Base-by-base conservation (phyloP, 2,888 invertebrate genomes). In the Ichneumon xanthorius region DNA sequence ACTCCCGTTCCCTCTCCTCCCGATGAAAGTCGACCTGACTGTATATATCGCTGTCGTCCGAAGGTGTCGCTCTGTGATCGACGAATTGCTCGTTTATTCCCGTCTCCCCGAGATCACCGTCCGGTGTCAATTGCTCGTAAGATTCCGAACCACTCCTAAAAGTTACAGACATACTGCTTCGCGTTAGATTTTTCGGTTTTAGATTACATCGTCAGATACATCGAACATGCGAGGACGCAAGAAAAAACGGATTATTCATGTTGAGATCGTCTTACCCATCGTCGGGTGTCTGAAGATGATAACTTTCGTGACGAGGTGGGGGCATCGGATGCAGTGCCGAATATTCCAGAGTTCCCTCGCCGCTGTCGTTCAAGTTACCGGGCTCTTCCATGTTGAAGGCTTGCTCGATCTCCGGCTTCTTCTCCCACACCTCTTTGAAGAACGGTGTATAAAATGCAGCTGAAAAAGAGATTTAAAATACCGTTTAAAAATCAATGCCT, bases 361-460 rank as follows among this genome's bases (percentile, higher is more conserved):
- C 96, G 79, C 96, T 96, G 92, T 96, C 96, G 90, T 95, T 95
- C 85, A 95, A 93, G 87, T 94, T 94, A 7, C 94, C 93, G 1
- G 95, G 96, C 91, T 97, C 97, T 92, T 98, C 98, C 96, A 98
- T 96, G 88, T 98, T 97, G 94, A 98, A 98, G 22, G 98, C 97
- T 92, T 98, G 97, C 93, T 99, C 99, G 78, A 99, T 98, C 95
- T 98, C 98, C 40, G 98, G 98, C 91, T 98, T 98, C 90, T 98
- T 97, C 93, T 98, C 98, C 98, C 98, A 99, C 30, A 98, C 98
- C 94, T 98, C 98, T 93, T 98, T 98, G 95, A 99, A 98, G 95
- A 99, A 99, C 68, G 98, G 98, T 68, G 98, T 98, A 94, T 98
- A 99, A 94, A 98, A 98, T 45, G 98, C 98, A 92, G 98, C 98